These are phyloP conservation scores for Nothocercus julius DNA, from an alignment of 2,113 vertebrate species.

Conservation along the genomic window DNA sequence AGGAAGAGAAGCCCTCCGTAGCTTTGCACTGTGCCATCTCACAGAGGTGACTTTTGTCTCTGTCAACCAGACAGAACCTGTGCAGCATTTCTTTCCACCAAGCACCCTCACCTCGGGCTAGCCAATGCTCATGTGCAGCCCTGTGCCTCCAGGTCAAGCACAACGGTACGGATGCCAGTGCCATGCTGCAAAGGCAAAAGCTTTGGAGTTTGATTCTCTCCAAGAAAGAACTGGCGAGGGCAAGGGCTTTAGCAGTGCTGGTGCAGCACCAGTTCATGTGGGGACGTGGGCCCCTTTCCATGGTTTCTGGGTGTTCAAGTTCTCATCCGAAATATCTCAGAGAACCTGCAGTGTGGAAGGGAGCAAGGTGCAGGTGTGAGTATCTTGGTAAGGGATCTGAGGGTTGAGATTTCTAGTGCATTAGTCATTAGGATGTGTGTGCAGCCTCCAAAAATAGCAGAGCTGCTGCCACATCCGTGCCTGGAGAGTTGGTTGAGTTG, in stretches of 20 bases:
- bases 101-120: neutral
- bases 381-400: accelerated
- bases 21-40: neutral
- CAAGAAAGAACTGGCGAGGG: neutral
- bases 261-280: accelerated
- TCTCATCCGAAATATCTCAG: neutral
- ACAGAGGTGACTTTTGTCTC: conserved; percentile 1
- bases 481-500: neutral
- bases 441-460: neutral
- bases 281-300: neutral
- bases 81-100: neutral
- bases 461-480: neutral
- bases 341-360: neutral
- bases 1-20: neutral
- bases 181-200: neutral
- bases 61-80: neutral
- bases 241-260: neutral
- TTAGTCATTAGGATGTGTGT: neutral
- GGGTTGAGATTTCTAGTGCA: neutral
- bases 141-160: neutral
- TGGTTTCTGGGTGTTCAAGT: accelerated
- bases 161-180: neutral
- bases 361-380: neutral
- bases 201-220: neutral
- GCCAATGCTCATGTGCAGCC: neutral